Percentiles rank a stretch among this genome's conserved stretches.
Conservation (phyloP, 2,113 vertebrate species). For the Microtus montanus region DNA sequence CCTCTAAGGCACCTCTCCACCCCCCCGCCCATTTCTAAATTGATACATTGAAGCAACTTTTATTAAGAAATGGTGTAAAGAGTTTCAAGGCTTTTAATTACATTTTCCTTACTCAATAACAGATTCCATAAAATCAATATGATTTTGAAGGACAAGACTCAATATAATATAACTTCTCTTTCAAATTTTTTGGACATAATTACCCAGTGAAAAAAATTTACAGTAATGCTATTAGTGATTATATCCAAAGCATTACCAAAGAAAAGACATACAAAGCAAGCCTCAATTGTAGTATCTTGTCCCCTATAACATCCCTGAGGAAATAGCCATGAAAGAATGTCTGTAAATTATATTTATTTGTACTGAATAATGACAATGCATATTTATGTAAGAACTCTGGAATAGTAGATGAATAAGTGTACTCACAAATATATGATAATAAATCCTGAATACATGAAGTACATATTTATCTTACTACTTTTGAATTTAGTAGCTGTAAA, state of each 20-base stretch:
- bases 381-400: not conserved
- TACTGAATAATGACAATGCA: not conserved
- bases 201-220: conserved; percentile 41
- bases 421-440: not conserved
- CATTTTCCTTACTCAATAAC: conserved; percentile 23
- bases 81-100: not conserved
- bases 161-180: conserved; percentile 4
- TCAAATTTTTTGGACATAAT: conserved; percentile 47
- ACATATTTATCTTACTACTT: not conserved
- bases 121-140: conserved; percentile 4
- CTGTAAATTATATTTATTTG: conserved; percentile 44
- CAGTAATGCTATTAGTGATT: conserved; percentile 2
- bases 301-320: not conserved
- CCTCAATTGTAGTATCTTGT: too few relatives aligned
- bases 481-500: not conserved
- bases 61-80: not conserved
- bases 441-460: not conserved
- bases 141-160: conserved; percentile 41
- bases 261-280: not conserved
- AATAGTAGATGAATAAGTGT: not conserved
- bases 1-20: not conserved
- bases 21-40: not conserved
- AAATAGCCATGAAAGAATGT: conserved; percentile 13
- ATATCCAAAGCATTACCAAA: conserved; percentile 25
- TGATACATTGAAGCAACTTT: not conserved